These are phyloP conservation scores for Stylophora pistillata DNA, from an alignment of 64 coral and sea anemone species.

Conservation along the genomic window DNA sequence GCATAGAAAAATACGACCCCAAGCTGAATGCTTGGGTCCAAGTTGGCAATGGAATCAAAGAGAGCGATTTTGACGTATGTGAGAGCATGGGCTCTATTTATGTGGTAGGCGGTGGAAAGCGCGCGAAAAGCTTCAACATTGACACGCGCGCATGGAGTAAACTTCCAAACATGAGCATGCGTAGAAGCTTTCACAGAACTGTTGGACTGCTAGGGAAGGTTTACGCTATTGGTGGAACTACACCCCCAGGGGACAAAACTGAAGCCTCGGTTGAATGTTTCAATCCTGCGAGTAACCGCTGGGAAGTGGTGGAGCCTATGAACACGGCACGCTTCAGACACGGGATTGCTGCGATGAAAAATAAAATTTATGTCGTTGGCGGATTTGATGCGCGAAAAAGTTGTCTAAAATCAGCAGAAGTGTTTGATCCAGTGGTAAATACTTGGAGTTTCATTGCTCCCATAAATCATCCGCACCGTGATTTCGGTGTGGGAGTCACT, in stretches of 20 bases:
- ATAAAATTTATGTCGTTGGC: conserved; percentile 58
- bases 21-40: conserved; percentile 75
- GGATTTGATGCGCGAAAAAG: conserved; percentile 52
- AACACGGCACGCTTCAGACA: conserved; percentile 66
- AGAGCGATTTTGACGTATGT: conserved; percentile 66
- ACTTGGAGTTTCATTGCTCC: conserved; percentile 67
- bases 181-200: conserved; percentile 71
- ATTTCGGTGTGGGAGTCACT: conserved; percentile 72
- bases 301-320: conserved; percentile 72
- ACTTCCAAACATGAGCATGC: conserved; percentile 69
- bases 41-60: conserved; percentile 70
- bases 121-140: conserved; percentile 75
- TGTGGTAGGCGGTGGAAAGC: conserved; percentile 73
- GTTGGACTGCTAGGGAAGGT: conserved; percentile 65
- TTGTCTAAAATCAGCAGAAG: conserved; percentile 63
- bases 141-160: conserved; percentile 60
- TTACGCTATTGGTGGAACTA: conserved; percentile 72
- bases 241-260: conserved; percentile 68
- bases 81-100: conserved; percentile 81
- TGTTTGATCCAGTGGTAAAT: conserved; percentile 50
- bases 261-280: conserved; percentile 78
- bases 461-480: conserved; percentile 64
- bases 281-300: conserved; percentile 65
- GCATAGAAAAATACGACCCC: conserved; percentile 70
- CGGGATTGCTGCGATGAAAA: conserved; percentile 39